Evolutionary conservation across 2,888 invertebrate genomes (phyloP), one percentile per base, ranked within the genome.

Genomic region (Dolomedes plantarius): DNA sequence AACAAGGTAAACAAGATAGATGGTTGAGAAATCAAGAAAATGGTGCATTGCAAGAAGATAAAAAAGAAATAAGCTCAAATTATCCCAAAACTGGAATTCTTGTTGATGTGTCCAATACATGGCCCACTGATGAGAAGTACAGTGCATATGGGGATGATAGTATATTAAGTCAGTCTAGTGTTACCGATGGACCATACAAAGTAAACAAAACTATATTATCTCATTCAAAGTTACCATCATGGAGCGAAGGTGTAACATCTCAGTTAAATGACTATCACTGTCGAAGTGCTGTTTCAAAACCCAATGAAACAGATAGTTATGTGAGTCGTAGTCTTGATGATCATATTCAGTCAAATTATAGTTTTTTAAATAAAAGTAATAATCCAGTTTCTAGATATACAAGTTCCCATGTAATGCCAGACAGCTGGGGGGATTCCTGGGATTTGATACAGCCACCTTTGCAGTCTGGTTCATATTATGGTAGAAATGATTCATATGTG

Each of bases 21-120:
- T 81, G 82, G 82, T 23, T 74, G 2, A 72, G 80, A 36, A 73
- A 82, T 19, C 82, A 75, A 41, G 82, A 87, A 71, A 81, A 76
- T 77, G 69, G 50, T n/a, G 64, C 71, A 9, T 28, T 65, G 0
- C 75, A 46, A n/a, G 85, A 85, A 0, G 78, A 79, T 69, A 85
- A 85, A 28, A 36, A 82, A 27, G 76, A 86, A 65, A 7, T 64
- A 50, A 39, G 64, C 36, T 64, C 71, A 31, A 76, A 56, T 64
- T 76, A 75, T 19, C 86, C 74, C 64, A 76, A 81, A 62, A 88
- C 88, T 29, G 88, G 82, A 50, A 77, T 88, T 27, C 73, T 88
- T 27, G 88, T 88, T 36, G 88, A 88, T 73, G 76, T 88, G 32
- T 86, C 81, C 16, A 86, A 86, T 36, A 86, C 88, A 23, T 83